phyloP scores from a whole-genome alignment of 2,888 invertebrate species.

The Drosophila algonquin region DNA sequence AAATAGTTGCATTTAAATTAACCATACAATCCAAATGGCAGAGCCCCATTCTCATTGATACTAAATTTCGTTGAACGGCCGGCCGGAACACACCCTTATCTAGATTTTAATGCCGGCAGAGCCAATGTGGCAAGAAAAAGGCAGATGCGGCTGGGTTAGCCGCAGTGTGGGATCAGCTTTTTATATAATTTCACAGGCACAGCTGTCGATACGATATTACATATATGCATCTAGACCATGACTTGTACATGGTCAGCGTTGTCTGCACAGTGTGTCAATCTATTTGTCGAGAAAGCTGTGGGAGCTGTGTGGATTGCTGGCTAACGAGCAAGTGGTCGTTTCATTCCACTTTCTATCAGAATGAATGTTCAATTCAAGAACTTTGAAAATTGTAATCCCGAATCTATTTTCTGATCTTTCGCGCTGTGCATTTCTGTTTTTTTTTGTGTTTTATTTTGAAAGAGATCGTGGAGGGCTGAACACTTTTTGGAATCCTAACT shows the following conservation, averaged over 20 bases:
- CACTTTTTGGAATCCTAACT: background rate
- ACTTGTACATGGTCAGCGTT: constrained; percentile 40
- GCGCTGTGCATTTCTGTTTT: background rate
- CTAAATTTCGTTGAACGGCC: constrained; percentile 49
- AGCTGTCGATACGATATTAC: background rate
- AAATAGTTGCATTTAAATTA: constrained; percentile 66
- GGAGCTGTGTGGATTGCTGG: background rate
- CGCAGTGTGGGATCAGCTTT: constrained; percentile 33
- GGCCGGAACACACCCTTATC: constrained; percentile 60
- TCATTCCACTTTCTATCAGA: background rate
- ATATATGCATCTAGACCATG: background rate
- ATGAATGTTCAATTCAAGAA: background rate
- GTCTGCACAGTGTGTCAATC: constrained; percentile 23
- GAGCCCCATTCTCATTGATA: constrained; percentile 52
- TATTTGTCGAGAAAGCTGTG: background rate
- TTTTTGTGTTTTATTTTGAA: background rate
- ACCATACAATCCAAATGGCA: constrained; percentile 30
- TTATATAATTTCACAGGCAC: constrained; percentile 24
- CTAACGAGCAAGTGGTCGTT: constrained; percentile 1
- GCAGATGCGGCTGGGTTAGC: constrained; percentile 48
- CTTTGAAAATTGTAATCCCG: background rate
- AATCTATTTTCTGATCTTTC: background rate
- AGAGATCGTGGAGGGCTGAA: background rate
- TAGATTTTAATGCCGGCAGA: constrained; percentile 45
- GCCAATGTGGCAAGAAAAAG: constrained; percentile 36